Conservation (phyloP, 2,113 vertebrate species). For the Thermophis baileyi region DNA sequence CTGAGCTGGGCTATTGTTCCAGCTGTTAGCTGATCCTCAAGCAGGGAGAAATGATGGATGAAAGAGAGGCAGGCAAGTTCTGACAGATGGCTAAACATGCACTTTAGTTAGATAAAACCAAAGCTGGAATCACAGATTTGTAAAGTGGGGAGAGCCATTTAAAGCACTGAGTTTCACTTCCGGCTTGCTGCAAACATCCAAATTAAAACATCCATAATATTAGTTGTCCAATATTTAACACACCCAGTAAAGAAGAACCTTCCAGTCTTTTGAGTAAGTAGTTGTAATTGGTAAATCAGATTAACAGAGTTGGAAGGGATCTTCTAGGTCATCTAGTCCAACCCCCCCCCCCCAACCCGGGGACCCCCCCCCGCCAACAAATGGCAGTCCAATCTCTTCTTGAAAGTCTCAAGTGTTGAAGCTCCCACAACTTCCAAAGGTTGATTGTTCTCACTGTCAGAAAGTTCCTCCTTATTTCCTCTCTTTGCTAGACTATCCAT, state of each 20-base stretch:
- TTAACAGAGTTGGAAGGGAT: too few relatives aligned
- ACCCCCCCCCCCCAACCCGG: too few relatives aligned
- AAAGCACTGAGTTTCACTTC: not conserved
- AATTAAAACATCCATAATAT: not conserved
- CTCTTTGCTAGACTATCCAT: too few relatives aligned
- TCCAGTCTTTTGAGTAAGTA: not conserved
- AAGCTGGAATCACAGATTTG: not conserved
- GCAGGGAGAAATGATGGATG: not conserved
- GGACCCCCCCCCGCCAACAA: too few relatives aligned
- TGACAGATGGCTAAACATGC: not conserved
- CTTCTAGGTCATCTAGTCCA: too few relatives aligned
- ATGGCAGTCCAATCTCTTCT: too few relatives aligned
- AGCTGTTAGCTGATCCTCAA: not conserved
- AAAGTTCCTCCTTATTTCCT: too few relatives aligned
- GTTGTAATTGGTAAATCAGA: too few relatives aligned
- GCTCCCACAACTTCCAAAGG: too few relatives aligned
- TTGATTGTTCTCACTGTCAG: too few relatives aligned
- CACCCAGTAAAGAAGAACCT: not conserved
- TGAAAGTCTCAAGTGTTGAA: too few relatives aligned
- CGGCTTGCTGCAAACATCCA: not conserved
- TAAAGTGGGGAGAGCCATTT: not conserved
- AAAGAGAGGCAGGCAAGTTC: not conserved
- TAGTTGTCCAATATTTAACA: not conserved
- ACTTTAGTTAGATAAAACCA: not conserved
- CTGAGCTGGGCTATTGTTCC: not conserved